A percentile compares a stretch with the other conserved stretches of the same genome.
These are phyloP conservation scores for Marcusenius ussheri DNA, from an alignment of 2,113 vertebrate genomes.

Conservation along the genomic window DNA sequence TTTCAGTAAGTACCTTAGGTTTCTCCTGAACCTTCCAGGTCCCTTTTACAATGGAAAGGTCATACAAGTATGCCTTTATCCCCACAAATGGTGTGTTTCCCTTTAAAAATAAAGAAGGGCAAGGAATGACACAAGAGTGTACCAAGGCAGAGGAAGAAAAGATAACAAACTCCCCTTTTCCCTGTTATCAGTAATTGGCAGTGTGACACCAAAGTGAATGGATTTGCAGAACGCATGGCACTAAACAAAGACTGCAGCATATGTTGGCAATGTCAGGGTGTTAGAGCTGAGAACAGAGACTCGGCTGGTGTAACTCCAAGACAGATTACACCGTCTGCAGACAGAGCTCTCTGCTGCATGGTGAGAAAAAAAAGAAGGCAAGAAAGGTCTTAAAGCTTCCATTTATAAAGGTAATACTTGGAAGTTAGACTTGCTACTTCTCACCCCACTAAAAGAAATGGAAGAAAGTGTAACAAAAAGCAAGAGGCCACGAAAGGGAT, in stretches of 20 bases:
- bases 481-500: conserved; percentile 40
- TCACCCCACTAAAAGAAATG: conserved; percentile 44
- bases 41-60: background rate
- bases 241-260: background rate
- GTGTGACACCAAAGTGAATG: background rate
- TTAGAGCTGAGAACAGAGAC: conserved; percentile 9
- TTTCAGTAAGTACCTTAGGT: background rate
- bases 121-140: background rate
- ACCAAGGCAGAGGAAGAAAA: background rate
- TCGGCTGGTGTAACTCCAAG: conserved; percentile 12
- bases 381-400: conserved; percentile 49
- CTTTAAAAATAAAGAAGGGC: background rate
- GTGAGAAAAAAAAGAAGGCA: conserved; percentile 33
- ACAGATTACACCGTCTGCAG: conserved; percentile 29
- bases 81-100: background rate
- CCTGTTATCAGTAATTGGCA: conserved; percentile 3
- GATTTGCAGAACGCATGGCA: background rate
- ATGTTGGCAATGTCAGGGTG: background rate
- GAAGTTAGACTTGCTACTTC: conserved; percentile 53
- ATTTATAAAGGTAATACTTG: conserved; percentile 62
- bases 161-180: background rate
- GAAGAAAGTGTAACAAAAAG: conserved; percentile 48
- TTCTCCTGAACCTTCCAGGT: background rate
- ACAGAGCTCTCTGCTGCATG: conserved; percentile 30
- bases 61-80: background rate